Base-by-base conservation (phyloP, 1,140 invertebrate genomes). In the Halesus radiatus region DNA sequence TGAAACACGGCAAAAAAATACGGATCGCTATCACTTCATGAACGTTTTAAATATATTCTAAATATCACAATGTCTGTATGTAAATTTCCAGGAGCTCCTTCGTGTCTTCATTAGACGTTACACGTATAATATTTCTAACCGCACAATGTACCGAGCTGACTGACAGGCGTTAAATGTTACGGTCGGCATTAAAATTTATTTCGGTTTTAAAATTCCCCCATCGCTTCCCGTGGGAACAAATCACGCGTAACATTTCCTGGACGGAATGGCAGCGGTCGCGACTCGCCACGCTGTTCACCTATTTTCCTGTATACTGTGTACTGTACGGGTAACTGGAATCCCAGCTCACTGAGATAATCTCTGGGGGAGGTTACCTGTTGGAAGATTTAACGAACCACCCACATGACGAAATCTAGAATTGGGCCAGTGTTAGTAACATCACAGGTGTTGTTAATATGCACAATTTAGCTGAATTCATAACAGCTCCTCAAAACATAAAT, bases 341-440 rank as follows among this genome's bases (percentile, higher is more conserved):
- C 54, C 15, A 8, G 1, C 54, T n/a, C 54, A 22, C 54, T 26
- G 60, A 64, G 60, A 16, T 72, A 72, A 72, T 53, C 68, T 72
- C 37, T 1, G 45, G 37, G 68, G 68, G 23, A 52, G 15, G 32
- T 72, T 22, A 23, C 13, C 20, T 53, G 68, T 29, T 66, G 29
- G 62, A 52, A 72, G 45, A 72, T 72, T 72, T 72, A 72, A 72
- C 68, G 45, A 72, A 64, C 6, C 26, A 26, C 20, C 68, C 45
- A 18, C 68, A 52, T 72, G 45, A 53, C 45, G 16, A 20, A 72
- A 50, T 72, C 1, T 72, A 20, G 3, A 72, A 72, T 72, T 72
- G 7, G 18, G 68, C 15, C 62, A 58, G 54, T 8, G 16, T 58
- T 58, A 58, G n/a, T n/a, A n/a, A n/a, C 10, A 22, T 58, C n/a